A percentile compares a stretch with the other conserved stretches of the same genome.
phyloP scores from a whole-genome alignment of 2,113 vertebrate genomes.

The Limanda limanda region DNA sequence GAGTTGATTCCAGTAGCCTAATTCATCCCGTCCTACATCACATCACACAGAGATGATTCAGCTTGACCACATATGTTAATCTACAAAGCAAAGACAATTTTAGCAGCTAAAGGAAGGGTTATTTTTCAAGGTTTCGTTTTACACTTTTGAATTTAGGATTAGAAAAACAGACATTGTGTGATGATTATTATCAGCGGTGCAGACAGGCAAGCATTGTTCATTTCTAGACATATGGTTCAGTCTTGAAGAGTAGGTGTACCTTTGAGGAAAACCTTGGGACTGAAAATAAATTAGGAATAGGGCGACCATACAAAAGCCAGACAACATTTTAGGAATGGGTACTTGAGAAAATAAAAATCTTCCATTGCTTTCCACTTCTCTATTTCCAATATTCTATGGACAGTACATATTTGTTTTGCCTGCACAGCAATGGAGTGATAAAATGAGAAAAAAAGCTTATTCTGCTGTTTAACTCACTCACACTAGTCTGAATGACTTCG shows the following conservation, averaged over 20 bases:
- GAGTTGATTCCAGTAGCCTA: constrained; percentile 12
- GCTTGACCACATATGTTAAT: constrained; percentile 19
- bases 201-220: constrained; percentile 24
- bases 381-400: neutral
- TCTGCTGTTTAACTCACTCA: neutral
- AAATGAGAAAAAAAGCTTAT: constrained; percentile 10
- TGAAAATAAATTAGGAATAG: constrained; percentile 33
- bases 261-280: constrained; percentile 29
- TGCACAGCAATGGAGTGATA: neutral
- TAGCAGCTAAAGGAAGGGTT: constrained; percentile 3
- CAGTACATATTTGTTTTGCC: constrained; percentile 2
- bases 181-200: constrained; percentile 19
- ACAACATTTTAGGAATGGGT: constrained; percentile 28
- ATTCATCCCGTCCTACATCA: neutral
- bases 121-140: neutral
- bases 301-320: constrained; percentile 23
- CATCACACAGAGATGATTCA: neutral
- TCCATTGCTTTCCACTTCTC: constrained; percentile 11
- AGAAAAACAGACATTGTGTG: constrained; percentile 26
- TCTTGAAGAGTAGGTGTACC: constrained; percentile 30
- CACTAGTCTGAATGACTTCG: neutral
- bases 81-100: constrained; percentile 17
- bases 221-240: constrained; percentile 38
- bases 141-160: constrained; percentile 6
- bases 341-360: constrained; percentile 19